These are phyloP conservation scores for Nasonia vitripennis DNA, from an alignment of 1,140 invertebrate species.

Conservation along the genomic window DNA sequence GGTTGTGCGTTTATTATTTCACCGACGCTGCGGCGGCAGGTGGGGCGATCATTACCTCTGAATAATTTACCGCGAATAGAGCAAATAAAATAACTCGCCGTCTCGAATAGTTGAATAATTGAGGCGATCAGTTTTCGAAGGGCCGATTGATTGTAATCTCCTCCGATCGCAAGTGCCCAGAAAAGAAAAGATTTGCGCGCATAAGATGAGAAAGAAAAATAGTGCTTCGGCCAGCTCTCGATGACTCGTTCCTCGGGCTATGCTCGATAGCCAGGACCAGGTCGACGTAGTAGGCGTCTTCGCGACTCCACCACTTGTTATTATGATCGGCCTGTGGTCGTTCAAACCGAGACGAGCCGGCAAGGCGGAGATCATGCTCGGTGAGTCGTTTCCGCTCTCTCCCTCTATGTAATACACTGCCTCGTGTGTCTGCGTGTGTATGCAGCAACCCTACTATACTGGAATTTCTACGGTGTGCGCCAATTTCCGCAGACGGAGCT, in stretches of 20 bases:
- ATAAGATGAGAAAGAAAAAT: slow-evolving; percentile 15
- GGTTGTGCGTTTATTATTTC: too few species aligned
- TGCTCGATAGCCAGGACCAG: background rate
- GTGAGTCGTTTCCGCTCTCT: slow-evolving; percentile 64
- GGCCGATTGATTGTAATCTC: background rate
- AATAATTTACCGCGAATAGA: background rate
- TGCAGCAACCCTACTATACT: background rate
- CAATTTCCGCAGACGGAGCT: background rate
- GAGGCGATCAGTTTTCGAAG: background rate
- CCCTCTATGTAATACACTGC: too few species aligned
- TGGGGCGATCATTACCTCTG: background rate
- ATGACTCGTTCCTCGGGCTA: background rate
- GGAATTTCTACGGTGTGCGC: too few species aligned
- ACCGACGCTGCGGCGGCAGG: too few species aligned
- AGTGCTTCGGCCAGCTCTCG: background rate
- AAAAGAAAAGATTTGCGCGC: too few species aligned
- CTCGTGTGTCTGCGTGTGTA: too few species aligned
- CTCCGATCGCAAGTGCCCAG: too few species aligned
- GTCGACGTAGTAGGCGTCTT: background rate
- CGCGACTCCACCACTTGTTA: background rate
- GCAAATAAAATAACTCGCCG: too few species aligned
- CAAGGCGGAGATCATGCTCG: slow-evolving; percentile 76
- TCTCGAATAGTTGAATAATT: background rate
- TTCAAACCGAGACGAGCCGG: slow-evolving; percentile 75
- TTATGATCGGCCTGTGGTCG: slow-evolving; percentile 76